Percentiles rank a stretch among this genome's conserved stretches.
phyloP scores from a whole-genome alignment of 2,797 vertebrate genomes.

The Acanthopagrus latus region DNA sequence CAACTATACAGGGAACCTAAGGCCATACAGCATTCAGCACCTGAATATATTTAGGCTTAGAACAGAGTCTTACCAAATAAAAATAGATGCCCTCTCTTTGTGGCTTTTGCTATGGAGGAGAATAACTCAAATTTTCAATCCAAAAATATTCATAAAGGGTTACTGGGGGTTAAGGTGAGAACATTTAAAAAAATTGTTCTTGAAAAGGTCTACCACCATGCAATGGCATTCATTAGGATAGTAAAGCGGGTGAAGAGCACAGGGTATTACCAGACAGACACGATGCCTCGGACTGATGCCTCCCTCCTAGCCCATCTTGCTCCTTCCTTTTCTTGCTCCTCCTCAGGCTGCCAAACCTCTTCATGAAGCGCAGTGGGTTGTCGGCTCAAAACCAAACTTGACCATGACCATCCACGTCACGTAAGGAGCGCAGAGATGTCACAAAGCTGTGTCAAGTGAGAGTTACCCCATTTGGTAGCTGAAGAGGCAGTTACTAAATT shows the following conservation, averaged over 20 bases:
- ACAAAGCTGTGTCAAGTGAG: constrained; percentile 16
- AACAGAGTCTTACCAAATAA: neutral
- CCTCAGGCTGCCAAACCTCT: constrained; percentile 95
- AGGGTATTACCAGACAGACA: constrained; percentile 89
- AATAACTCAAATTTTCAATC: neutral
- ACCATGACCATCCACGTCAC: constrained; percentile 83
- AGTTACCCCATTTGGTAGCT: constrained; percentile 40
- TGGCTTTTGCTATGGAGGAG: neutral
- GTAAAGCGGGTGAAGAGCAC: neutral
- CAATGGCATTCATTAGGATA: neutral
- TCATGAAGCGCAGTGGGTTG: constrained; percentile 88
- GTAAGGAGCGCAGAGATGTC: constrained; percentile 8
- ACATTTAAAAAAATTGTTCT: neutral
- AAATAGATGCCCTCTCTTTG: neutral
- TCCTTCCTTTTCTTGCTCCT: constrained; percentile 94
- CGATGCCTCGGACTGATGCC: constrained; percentile 89
- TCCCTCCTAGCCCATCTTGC: constrained; percentile 84
- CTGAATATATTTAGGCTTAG: neutral
- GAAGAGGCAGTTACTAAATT: constrained; percentile 17
- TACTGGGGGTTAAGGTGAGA: neutral
- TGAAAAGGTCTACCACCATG: neutral
- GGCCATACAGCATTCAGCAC: constrained; percentile 11
- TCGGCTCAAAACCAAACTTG: constrained; percentile 61
- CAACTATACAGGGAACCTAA: constrained; percentile 19
- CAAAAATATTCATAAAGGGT: neutral